phyloP scores from a whole-genome alignment of 2,797 vertebrate genomes.

The Odontamblyopus lacepedii region DNA sequence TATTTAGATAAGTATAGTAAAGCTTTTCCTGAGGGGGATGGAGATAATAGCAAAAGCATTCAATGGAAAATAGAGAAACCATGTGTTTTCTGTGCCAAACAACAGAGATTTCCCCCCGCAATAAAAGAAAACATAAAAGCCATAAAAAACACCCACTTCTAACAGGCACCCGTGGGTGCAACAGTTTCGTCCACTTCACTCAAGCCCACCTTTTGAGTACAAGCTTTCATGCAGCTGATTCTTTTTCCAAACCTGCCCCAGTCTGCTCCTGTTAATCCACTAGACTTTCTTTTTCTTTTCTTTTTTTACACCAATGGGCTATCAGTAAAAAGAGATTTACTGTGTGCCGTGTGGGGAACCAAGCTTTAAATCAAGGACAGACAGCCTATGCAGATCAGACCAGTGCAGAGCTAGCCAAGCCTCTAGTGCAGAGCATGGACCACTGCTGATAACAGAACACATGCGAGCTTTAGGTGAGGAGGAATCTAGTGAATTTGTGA shows the following conservation, averaged over 20 bases:
- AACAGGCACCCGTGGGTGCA: conserved; percentile 38
- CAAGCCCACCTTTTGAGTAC: conserved; percentile 43
- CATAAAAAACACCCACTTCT: conserved; percentile 38
- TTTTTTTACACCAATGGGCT: conserved; percentile 14
- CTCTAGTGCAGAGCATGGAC: conserved; percentile 26
- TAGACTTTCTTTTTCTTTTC: conserved; percentile 23
- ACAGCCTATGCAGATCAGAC: conserved; percentile 38
- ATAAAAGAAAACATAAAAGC: conserved; percentile 19
- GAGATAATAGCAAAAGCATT: conserved; percentile 45
- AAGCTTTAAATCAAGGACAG: conserved; percentile 31
- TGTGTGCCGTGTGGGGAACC: conserved; percentile 16
- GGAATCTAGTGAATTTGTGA: conserved; percentile 11
- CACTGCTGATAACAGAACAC: conserved; percentile 50
- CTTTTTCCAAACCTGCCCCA: conserved; percentile 19
- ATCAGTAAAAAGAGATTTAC: conserved; percentile 27
- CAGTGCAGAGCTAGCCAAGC: conserved; percentile 20
- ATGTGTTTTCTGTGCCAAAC: conserved; percentile 8
- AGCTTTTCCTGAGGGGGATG: conserved; percentile 46
- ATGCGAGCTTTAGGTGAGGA: conserved; percentile 23
- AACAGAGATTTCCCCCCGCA: conserved; percentile 40
- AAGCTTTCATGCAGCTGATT: conserved; percentile 33
- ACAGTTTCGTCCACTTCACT: conserved; percentile 33
- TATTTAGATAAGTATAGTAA: conserved; percentile 56
- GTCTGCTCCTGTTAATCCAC: conserved; percentile 43
- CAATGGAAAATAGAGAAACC: conserved; percentile 32